phyloP scores from a whole-genome alignment of 30 jellyfish, hydroid and myxozoan genomes.

The Mastigias papua region DNA sequence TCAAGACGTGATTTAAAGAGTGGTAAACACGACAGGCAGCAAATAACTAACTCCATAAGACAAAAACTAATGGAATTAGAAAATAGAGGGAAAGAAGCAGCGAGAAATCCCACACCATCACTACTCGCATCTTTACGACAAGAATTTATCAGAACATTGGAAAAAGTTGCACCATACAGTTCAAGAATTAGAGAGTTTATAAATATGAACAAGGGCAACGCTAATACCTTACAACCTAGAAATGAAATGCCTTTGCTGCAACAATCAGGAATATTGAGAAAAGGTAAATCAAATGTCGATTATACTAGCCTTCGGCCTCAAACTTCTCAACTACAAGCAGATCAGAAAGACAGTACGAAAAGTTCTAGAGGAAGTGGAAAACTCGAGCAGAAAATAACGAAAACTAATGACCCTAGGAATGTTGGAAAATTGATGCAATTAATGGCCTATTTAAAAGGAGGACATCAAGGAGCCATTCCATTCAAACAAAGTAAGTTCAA shows the following conservation, averaged over 20 bases:
- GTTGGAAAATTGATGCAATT: constrained; percentile 28
- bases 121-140: constrained; percentile 36
- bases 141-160: constrained; percentile 27
- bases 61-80: constrained; percentile 11
- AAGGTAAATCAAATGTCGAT: neutral
- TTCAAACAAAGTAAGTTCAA: constrained; percentile 2
- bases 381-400: neutral
- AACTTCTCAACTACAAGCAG: neutral
- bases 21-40: neutral
- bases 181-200: constrained; percentile 29
- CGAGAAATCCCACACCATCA: constrained; percentile 46
- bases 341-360: neutral
- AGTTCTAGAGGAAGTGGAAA: neutral
- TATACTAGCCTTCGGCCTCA: neutral
- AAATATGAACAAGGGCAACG: constrained; percentile 11
- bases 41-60: neutral
- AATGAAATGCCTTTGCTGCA: neutral
- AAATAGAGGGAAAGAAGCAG: constrained; percentile 14
- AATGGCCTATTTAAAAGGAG: constrained; percentile 14
- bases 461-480: constrained; percentile 10
- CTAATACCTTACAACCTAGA: neutral
- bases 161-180: constrained; percentile 68
- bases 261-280: constrained; percentile 1
- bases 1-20: constrained; percentile 68
- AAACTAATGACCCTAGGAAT: neutral